A percentile compares a stretch with the other conserved stretches of the same genome.
Conservation (phyloP, 2,888 invertebrate species). For the Sphaerophoria rueppellii region DNA sequence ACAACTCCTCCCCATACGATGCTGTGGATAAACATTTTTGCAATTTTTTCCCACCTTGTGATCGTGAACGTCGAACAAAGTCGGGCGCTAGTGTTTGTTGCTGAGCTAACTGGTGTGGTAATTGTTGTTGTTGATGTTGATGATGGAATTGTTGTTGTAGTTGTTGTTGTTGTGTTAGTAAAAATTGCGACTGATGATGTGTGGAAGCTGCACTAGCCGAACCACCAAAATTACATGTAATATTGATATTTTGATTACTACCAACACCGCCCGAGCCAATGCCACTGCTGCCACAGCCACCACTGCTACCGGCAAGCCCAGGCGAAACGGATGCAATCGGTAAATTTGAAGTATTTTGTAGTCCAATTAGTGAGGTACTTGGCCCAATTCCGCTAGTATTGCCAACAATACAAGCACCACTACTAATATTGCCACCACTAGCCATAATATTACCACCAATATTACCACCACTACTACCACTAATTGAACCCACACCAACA, state of each 20-base stretch:
- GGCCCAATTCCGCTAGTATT: conserved; percentile 75
- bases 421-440: conserved; percentile 70
- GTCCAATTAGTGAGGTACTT: conserved; percentile 74
- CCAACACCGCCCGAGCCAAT: conserved; percentile 50
- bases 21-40: conserved; percentile 95
- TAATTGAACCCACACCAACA: conserved; percentile 75
- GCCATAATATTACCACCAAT: conserved; percentile 73
- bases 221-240: conserved; percentile 80
- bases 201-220: conserved; percentile 70
- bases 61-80: conserved; percentile 92
- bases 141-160: conserved; percentile 51
- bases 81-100: conserved; percentile 82
- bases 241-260: conserved; percentile 75
- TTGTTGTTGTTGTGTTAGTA: conserved; percentile 71
- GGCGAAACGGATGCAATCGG: conserved; percentile 49
- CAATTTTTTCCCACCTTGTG: conserved; percentile 97
- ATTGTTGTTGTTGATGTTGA: conserved; percentile 67
- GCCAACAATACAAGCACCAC: conserved; percentile 70
- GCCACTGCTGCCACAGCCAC: conserved; percentile 33
- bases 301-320: conserved; percentile 55
- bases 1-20: conserved; percentile 88
- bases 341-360: conserved; percentile 67
- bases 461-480: conserved; percentile 75
- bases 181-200: conserved; percentile 75
- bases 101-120: conserved; percentile 75